Evolutionary conservation across 2,113 vertebrate species (phyloP).

Genomic region (Hippoglossus stenolepis): DNA sequence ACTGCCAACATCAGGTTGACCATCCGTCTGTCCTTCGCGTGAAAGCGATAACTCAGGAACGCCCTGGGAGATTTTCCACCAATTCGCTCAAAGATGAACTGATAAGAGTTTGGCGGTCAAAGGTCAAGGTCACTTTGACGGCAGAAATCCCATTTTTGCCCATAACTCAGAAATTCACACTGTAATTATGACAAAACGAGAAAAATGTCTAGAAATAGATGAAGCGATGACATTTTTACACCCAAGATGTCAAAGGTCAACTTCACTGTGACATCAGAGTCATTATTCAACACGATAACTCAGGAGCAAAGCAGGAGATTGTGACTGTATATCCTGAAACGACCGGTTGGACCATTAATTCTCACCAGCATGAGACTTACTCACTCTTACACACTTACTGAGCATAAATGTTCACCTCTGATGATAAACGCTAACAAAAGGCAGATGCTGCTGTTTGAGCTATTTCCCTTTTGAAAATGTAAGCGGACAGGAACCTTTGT

Average conservation of each 20-base stretch:
- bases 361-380: background rate
- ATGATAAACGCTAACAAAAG: background rate
- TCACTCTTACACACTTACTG: background rate
- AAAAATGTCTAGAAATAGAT: background rate
- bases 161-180: background rate
- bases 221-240: background rate
- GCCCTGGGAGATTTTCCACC: background rate
- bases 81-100: too few relatives aligned
- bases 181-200: background rate
- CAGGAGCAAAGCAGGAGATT: background rate
- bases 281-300: background rate
- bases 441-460: conserved; percentile 11
- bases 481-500: background rate
- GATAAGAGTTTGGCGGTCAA: background rate
- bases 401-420: background rate
- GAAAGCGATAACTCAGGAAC: background rate
- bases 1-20: background rate
- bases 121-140: background rate
- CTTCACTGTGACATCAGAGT: background rate
- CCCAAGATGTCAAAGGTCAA: background rate
- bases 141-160: background rate
- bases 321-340: background rate
- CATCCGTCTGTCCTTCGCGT: background rate
- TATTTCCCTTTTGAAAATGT: conserved; percentile 15
- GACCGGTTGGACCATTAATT: background rate